Evolutionary conservation across 2,888 invertebrate genomes (phyloP).

Genomic region (Epicampocera succincta): DNA sequence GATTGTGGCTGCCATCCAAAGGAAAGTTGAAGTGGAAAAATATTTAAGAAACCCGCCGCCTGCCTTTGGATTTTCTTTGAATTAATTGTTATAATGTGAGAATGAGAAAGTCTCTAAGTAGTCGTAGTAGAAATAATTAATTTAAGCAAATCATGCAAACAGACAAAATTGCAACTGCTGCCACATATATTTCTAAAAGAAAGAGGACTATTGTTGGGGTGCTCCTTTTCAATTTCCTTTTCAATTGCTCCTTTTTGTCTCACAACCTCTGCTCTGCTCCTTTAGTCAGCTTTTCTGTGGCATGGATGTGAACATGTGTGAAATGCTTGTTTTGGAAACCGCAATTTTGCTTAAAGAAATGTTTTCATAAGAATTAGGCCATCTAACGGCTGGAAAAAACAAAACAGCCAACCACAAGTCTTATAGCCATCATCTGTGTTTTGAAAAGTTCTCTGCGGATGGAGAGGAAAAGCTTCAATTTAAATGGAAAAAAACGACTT

Average conservation of each 20-base stretch:
- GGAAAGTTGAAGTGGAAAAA: conserved; percentile 3
- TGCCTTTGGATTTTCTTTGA: background rate
- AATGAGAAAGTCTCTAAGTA: conserved; percentile 36
- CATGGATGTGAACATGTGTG: background rate
- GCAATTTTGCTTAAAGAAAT: conserved; percentile 54
- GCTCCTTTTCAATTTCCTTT: conserved; percentile 18
- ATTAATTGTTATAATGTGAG: conserved; percentile 29
- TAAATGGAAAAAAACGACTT: conserved; percentile 7
- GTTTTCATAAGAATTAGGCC: conserved; percentile 61
- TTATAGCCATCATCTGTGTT: conserved; percentile 32
- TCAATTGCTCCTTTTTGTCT: background rate
- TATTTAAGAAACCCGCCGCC: conserved; percentile 19
- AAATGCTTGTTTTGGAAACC: conserved; percentile 40
- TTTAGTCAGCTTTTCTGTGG: background rate
- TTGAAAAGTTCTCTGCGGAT: conserved; percentile 23
- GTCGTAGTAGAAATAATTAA: conserved; percentile 1
- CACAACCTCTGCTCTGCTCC: conserved; percentile 2
- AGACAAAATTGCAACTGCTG: too few species aligned
- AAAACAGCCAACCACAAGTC: conserved; percentile 49
- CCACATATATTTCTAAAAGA: background rate
- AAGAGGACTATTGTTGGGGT: background rate
- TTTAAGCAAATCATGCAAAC: conserved; percentile 31
- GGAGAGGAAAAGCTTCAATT: conserved; percentile 29
- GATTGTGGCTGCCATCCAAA: conserved; percentile 24
- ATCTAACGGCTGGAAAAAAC: conserved; percentile 59